Base-by-base conservation (phyloP, 2,797 vertebrate species). In the Acanthopagrus latus region DNA sequence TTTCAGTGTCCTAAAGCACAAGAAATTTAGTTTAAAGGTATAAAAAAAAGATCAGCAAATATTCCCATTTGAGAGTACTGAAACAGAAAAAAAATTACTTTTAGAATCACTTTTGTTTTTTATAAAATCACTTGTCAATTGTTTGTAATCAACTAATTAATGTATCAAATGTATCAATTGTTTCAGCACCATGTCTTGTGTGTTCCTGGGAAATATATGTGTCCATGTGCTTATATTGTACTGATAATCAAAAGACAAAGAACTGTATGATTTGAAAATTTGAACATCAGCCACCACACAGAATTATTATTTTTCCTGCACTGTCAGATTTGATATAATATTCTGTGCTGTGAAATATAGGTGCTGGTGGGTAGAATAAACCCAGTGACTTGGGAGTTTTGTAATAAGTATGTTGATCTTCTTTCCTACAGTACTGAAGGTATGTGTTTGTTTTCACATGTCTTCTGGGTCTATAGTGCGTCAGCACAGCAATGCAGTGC, bases 401-500 rank as follows among this genome's bases (percentile, higher is more conserved):
- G 23, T 44, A 46, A 77, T 48, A 85, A 81, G 86, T 77, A 76
- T 79, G 20, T 76, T 86, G 0, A 55, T 80, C 54, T 86, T 76
- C 70, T 64, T 41, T 65, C 63, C 72, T 59, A 33, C 64, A 71
- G 8, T 46, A 43, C 23, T 29, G 51, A 48, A 52, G 48, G 55
- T 71, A n/a, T 77, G 52, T 80, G 75, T 85, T 78, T 41, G 57
- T 69, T 78, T 87, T 64, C 78, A 69, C 80, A 76, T 67, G 65
- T 74, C 69, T 52, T 12, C 54, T 58, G 73, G 64, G 69, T 78
- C 20, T 52, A 6, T 11, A 7, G 21, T 79, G 81, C 84, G 80
- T 91, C 89, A 92, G 50, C 59, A 63, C 65, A 70, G 74, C 21
- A 76, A 76, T 80, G 66, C 64, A 58, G 56, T 81, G 88, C 81